Evolutionary conservation across 1,140 invertebrate species (phyloP).

Genomic region (Saccostrea echinata): DNA sequence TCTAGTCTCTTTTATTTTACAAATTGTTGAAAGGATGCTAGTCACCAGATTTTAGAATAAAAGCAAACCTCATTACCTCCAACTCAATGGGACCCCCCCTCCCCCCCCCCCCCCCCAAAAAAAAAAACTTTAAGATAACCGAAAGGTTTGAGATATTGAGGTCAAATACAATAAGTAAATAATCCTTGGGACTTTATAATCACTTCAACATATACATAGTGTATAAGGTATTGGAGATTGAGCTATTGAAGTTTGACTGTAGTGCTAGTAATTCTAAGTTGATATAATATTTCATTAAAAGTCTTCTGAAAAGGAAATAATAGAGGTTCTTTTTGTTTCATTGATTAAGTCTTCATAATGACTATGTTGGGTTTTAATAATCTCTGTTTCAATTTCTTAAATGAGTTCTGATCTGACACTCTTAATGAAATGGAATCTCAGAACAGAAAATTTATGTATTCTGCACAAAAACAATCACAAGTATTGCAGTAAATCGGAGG

Average conservation of each 20-base stretch:
- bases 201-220: no score
- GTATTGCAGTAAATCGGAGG: conserved; percentile 34
- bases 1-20: not conserved
- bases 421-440: conserved; percentile 29
- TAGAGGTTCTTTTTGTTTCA: not conserved
- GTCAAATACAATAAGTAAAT: no score
- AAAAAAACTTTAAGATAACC: no score
- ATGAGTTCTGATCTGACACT: conserved; percentile 27
- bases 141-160: no score
- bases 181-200: no score
- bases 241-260: no score
- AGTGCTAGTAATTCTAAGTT: not conserved
- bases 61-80: no score
- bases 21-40: not conserved
- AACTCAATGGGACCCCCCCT: not conserved
- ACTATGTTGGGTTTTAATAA: conserved; percentile 31
- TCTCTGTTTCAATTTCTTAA: conserved; percentile 35
- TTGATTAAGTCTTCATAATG: conserved; percentile 33
- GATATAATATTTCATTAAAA: not conserved
- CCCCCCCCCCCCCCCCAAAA: no score
- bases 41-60: not conserved
- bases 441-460: conserved; percentile 28
- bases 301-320: not conserved
- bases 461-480: conserved; percentile 37
- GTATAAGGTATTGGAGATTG: no score